Evolutionary conservation across 1,140 invertebrate species (phyloP).

Genomic region (Trichogramma pretiosum): DNA sequence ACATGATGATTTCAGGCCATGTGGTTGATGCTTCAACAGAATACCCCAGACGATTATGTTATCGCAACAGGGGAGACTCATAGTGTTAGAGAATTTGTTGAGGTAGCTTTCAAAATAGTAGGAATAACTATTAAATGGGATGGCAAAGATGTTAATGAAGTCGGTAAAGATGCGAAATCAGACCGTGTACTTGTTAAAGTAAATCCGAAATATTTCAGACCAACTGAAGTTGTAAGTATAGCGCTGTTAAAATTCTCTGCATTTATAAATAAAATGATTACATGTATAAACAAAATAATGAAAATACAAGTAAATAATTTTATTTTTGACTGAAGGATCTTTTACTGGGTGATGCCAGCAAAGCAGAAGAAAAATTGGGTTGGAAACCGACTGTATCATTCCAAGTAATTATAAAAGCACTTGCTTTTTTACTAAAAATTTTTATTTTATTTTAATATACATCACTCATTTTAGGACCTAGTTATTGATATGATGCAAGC

Average conservation of each 20-base stretch:
- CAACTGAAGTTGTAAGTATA: constrained; percentile 95
- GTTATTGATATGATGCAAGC: constrained; percentile 95
- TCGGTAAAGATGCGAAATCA: constrained; percentile 75
- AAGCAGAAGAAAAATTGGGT: constrained; percentile 76
- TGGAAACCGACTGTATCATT: constrained; percentile 85
- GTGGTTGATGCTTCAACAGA: constrained; percentile 99
- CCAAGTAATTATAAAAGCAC: constrained; percentile 44
- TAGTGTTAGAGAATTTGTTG: constrained; percentile 94
- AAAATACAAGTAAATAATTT: constrained; percentile 14
- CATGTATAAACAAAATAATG: constrained; percentile 1
- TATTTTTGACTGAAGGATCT: constrained; percentile 59
- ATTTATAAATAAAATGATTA: neutral
- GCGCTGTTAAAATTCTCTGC: too few relatives aligned
- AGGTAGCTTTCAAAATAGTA: constrained; percentile 77
- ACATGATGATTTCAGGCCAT: constrained; percentile 65
- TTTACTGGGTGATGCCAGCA: constrained; percentile 81
- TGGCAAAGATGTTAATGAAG: constrained; percentile 76
- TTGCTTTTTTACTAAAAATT: neutral
- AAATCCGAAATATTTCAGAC: constrained; percentile 93
- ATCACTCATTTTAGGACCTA: constrained; percentile 53
- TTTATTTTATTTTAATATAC: constrained; percentile 11
- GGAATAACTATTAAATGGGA: constrained; percentile 72
- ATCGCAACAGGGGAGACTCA: constrained; percentile 93
- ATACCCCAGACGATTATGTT: constrained; percentile 90
- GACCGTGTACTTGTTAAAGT: constrained; percentile 77